Conservation (phyloP, 2,888 invertebrate genomes). For the Carabus problematicus region DNA sequence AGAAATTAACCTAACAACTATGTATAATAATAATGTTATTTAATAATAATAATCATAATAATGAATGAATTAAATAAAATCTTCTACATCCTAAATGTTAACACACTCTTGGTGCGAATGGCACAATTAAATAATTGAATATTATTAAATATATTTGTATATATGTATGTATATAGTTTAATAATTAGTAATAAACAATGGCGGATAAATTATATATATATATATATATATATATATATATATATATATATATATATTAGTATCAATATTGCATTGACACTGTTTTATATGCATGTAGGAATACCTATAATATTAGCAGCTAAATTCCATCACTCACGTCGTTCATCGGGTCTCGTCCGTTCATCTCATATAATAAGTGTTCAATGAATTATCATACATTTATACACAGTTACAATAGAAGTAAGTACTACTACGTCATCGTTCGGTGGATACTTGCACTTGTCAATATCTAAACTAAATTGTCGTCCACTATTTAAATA, state of each 20-base stretch:
- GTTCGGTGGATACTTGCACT: neutral
- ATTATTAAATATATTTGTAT: slow-evolving; percentile 17
- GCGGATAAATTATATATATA: no score
- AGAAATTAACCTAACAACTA: slow-evolving; percentile 35
- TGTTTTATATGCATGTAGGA: no score
- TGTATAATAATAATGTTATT: slow-evolving; percentile 21
- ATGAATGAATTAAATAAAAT: slow-evolving; percentile 41
- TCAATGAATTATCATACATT: no score
- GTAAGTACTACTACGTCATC: no score
- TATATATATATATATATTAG: no score
- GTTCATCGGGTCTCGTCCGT: slow-evolving; percentile 29
- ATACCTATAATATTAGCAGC: no score
- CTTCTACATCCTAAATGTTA: slow-evolving; percentile 28
- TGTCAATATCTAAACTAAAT: neutral
- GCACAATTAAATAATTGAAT: slow-evolving; percentile 32
- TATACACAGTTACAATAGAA: no score
- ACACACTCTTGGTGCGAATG: slow-evolving; percentile 38
- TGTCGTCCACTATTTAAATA: neutral
- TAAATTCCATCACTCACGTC: slow-evolving; percentile 58
- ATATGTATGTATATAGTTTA: slow-evolving; percentile 26
- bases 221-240: no score
- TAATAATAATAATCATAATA: no score
- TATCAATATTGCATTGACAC: no score
- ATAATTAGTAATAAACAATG: slow-evolving; percentile 28
- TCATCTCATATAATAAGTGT: no score